phyloP scores from a whole-genome alignment of 2,797 vertebrate species.

The Siniperca undulata region DNA sequence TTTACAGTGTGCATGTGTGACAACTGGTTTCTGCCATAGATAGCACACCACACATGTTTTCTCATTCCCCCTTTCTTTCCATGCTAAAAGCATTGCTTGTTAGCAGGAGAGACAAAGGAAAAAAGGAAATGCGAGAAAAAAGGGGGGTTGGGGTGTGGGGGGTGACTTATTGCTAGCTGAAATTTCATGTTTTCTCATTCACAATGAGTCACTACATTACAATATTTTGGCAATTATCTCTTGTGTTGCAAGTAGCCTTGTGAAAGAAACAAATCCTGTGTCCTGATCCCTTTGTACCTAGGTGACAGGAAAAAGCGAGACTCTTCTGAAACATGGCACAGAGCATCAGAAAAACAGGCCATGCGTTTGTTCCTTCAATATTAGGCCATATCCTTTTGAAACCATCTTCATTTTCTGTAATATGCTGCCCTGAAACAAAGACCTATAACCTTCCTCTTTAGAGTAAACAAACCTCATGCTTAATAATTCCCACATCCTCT shows the following conservation, averaged over 20 bases:
- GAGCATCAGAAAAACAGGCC: slow-evolving; percentile 4
- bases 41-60: slow-evolving; percentile 8
- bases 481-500: not conserved
- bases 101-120: not conserved
- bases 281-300: slow-evolving; percentile 4
- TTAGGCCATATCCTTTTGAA: not conserved
- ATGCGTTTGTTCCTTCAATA: not conserved
- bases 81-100: slow-evolving; percentile 35
- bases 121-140: not conserved
- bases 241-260: slow-evolving; percentile 21
- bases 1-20: slow-evolving; percentile 3
- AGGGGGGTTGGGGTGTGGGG: slow-evolving; percentile 5
- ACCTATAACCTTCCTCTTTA: not conserved
- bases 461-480: not conserved
- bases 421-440: not conserved
- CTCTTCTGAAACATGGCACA: slow-evolving; percentile 6
- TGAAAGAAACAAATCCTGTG: slow-evolving; percentile 23
- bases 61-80: not conserved
- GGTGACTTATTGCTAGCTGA: slow-evolving; percentile 40
- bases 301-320: not conserved
- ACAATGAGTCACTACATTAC: slow-evolving; percentile 27
- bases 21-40: not conserved
- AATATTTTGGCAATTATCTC: slow-evolving; percentile 48
- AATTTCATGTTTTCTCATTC: slow-evolving; percentile 49
- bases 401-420: slow-evolving; percentile 11